Evolutionary conservation across 2,113 vertebrate species (phyloP).

Genomic region (Alces alces): DNA sequence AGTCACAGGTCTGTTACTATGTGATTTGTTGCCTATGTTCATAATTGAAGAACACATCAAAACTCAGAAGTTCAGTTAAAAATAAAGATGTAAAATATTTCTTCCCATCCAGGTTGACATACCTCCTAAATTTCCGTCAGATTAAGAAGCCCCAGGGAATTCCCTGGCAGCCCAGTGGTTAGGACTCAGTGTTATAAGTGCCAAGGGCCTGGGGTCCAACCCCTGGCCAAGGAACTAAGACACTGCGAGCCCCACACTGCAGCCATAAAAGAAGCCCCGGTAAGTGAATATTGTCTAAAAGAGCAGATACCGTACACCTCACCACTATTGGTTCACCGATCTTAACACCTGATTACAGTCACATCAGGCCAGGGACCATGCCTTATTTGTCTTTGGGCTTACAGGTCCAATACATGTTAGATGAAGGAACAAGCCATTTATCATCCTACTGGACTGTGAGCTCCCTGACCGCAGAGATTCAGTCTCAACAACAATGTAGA

Average conservation of each 20-base stretch:
- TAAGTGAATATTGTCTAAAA: neutral
- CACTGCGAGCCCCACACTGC: neutral
- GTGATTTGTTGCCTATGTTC: neutral
- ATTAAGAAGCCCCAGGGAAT: neutral
- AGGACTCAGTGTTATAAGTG: neutral
- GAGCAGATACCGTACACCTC: accelerated
- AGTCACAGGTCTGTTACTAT: neutral
- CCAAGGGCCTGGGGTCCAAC: neutral
- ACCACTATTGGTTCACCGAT: too few relatives aligned
- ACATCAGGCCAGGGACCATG: neutral
- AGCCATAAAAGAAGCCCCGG: neutral
- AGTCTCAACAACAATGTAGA: neutral
- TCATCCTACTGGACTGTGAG: neutral
- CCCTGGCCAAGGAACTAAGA: neutral
- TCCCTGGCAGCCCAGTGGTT: neutral
- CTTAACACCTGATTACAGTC: neutral
- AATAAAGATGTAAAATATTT: neutral
- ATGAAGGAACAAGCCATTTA: neutral
- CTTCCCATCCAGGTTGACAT: neutral
- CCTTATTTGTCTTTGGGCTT: neutral
- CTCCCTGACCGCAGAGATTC: neutral
- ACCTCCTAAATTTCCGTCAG: neutral
- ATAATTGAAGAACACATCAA: neutral
- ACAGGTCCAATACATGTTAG: neutral
- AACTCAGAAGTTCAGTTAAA: neutral